Evolutionary conservation across 1,140 invertebrate genomes (phyloP), one percentile per base, ranked within the genome.

Genomic region (Drosophila prosaltans): DNA sequence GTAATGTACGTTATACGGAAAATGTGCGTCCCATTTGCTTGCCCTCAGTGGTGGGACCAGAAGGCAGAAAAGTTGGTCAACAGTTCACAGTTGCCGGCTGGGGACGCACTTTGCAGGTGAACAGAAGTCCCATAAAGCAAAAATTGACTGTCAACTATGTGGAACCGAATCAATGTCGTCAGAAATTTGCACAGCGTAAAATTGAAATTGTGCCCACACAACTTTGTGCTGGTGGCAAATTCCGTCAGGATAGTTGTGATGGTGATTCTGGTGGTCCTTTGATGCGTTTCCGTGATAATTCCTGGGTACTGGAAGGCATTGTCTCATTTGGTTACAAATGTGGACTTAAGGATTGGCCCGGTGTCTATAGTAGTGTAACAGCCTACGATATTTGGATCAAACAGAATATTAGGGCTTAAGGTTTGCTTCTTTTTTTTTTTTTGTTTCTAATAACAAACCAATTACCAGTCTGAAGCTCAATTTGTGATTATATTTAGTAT

Each of bases 211-310:
- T 70, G 61, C 16, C 81, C 2, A 90, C 85, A 0, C 94, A 95
- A 73, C 86, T 95, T 61, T 95, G 95, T 78, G 94, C 94, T 0
- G 95, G 94, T 9, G 94, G 94, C 7, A 81, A 93, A 9, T 78
- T 90, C 0, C 93, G 94, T 4, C 91, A 94, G 69, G 95, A 96
- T 68, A 94, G 94, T 1, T 96, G 95, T 63, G 93, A 93, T 0
- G 95, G 95, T 0, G 95, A 95, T 66, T 96, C 96, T 1, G 96
- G 96, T 9, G 96, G 96, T n/a, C 94, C 93, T 0, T 40, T 94
- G n/a, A 93, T 94, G 93, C 92, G 92, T 24, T 91, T 93, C 61
- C 82, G 91, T 0, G 81, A 79, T 4, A 92, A 70, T 60, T 79
- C 91, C 74, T 94, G 93, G 93, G 78, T 94, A 3, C 92, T 94